phyloP scores from a whole-genome alignment of 2,888 invertebrate genomes.

The Coenonympha glycerion region DNA sequence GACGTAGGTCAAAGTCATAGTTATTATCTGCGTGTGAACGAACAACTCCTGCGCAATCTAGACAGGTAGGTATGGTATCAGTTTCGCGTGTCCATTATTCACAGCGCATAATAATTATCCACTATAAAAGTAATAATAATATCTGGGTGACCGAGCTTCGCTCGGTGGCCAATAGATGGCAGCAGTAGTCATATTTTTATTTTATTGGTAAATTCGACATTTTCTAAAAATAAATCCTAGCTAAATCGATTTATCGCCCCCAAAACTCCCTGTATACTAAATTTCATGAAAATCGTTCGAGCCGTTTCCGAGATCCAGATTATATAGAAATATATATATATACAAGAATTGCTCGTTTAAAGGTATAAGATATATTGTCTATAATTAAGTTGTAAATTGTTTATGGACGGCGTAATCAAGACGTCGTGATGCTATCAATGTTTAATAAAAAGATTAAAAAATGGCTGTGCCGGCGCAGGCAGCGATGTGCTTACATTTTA shows the following conservation, averaged over 20 bases:
- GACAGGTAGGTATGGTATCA: slow-evolving; percentile 12
- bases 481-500: not conserved
- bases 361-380: slow-evolving; percentile 15
- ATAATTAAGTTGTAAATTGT: slow-evolving; percentile 25
- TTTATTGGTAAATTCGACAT: too few species aligned
- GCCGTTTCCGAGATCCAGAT: too few species aligned
- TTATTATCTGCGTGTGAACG: slow-evolving; percentile 10
- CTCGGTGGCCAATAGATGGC: too few species aligned
- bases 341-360: too few species aligned
- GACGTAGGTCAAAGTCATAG: too few species aligned
- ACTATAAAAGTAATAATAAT: slow-evolving; percentile 25
- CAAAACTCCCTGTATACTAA: too few species aligned
- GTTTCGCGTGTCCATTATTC: slow-evolving; percentile 20
- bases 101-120: slow-evolving; percentile 21
- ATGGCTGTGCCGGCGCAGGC: slow-evolving; percentile 1
- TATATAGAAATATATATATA: too few species aligned
- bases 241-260: too few species aligned
- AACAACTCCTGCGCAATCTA: slow-evolving; percentile 9
- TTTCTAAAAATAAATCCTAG: too few species aligned
- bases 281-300: too few species aligned
- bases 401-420: slow-evolving; percentile 18
- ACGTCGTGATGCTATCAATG: slow-evolving; percentile 16
- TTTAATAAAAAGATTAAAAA: slow-evolving; percentile 13
- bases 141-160: too few species aligned
- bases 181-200: too few species aligned